phyloP scores from a whole-genome alignment of 2,797 vertebrate genomes.

The Adrianichthys oophorus region DNA sequence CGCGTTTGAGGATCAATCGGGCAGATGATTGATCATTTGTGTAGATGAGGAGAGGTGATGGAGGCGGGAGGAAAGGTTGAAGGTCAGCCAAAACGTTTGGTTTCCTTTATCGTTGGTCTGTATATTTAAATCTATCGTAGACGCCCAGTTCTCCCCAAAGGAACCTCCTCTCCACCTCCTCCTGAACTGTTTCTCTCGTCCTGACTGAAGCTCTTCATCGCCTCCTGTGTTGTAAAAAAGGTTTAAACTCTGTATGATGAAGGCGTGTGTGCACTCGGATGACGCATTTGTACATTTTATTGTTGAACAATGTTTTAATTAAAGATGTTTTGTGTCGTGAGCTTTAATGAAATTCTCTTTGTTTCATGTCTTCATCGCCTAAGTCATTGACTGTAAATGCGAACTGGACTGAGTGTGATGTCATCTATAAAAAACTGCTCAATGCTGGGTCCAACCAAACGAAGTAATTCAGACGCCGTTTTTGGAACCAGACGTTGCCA shows the following conservation, averaged over 20 bases:
- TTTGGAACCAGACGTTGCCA: too few species aligned
- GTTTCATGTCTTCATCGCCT: constrained; percentile 1
- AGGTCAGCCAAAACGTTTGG: too few species aligned
- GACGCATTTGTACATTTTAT: constrained; percentile 20
- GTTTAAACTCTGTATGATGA: constrained; percentile 11
- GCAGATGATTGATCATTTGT: constrained; percentile 34
- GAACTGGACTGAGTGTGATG: too few species aligned
- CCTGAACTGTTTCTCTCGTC: background rate
- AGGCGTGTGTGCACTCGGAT: background rate
- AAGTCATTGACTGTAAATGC: too few species aligned
- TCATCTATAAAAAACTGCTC: too few species aligned
- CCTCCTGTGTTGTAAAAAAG: constrained; percentile 3
- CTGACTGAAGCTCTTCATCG: too few species aligned
- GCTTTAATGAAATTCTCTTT: constrained; percentile 20
- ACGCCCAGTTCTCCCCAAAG: background rate
- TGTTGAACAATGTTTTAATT: constrained; percentile 36
- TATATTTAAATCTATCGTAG: background rate
- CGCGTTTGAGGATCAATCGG: constrained; percentile 16
- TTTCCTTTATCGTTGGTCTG: background rate
- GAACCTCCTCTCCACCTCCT: background rate
- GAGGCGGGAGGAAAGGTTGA: too few species aligned
- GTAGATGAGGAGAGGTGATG: constrained; percentile 18
- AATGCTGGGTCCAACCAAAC: too few species aligned
- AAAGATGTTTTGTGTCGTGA: constrained; percentile 42
- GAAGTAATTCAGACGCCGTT: too few species aligned